Base-by-base conservation (phyloP, 2,797 vertebrate genomes). In the Huso huso region DNA sequence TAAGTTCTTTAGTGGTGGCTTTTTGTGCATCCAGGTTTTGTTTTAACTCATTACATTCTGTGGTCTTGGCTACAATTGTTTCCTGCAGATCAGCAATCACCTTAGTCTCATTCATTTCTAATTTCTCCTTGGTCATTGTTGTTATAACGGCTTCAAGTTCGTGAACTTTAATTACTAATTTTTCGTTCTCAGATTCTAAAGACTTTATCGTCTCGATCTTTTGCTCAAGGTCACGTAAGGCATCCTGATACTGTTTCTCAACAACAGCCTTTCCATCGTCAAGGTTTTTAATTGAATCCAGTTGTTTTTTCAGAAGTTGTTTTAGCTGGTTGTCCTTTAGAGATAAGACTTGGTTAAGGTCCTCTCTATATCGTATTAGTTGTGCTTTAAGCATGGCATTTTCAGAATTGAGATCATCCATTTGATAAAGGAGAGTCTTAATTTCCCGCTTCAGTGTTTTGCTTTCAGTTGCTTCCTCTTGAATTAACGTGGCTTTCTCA, bases 391-490 rank as follows among this genome's bases (percentile, higher is more conserved):
- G 88, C 93, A 94, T 91, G 0, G 94, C 94, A 0, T 94, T 96
- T 81, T 95, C 93, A 2, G 93, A 94, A 77, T 95, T 93, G 6
- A 96, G 87, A 76, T 96, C 94, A 57, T 96, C 94, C 79, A 89
- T 86, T 73, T 88, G 89, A 75, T 93, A 88, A 6, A 94, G 70
- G 8, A 93, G 74, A 1, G 82, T 78, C 65, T 86, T 85, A 23
- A 93, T 75, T 55, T 96, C 91, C 62, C 90, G 80, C 75, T 93
- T 93, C n/a, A 94, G 76, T 68, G 83, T 82, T 72, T 78, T 88
- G 63, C 71, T 82, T 71, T 89, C 82, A 13, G 77, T 82, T 0
- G 76, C 78, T 60, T 73, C 84, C 6, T 82, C 84, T 48, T 83
- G 75, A 2, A 84, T 13, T 6, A 87, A 82, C 18, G 68, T 77